These are phyloP conservation scores for Agonum fuliginosum DNA, from an alignment of 2,888 invertebrate genomes.

Conservation along the genomic window DNA sequence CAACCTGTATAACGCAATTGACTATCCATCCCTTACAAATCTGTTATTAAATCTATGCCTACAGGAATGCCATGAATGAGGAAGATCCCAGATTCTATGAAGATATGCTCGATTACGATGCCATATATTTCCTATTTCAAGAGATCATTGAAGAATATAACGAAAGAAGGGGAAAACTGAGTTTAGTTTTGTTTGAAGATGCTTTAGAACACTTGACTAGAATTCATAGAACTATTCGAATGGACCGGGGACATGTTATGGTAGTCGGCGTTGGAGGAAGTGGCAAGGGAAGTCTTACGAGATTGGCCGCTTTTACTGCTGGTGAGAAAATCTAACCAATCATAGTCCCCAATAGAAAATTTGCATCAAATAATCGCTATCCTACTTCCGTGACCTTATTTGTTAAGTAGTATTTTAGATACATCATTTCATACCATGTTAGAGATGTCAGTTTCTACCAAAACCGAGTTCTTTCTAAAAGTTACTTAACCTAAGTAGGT, in stretches of 20 bases:
- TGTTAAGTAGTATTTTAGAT: no score
- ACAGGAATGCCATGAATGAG: conserved; percentile 88
- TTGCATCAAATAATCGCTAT: no score
- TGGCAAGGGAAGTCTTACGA: conserved; percentile 89
- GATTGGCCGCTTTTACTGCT: conserved; percentile 89
- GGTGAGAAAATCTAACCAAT: no score
- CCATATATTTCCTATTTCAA: conserved; percentile 89
- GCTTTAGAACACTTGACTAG: conserved; percentile 93
- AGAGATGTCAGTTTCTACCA: no score
- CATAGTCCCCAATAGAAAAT: no score
- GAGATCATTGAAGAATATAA: conserved; percentile 93
- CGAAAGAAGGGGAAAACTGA: conserved; percentile 83
- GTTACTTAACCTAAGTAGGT: no score
- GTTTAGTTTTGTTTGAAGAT: conserved; percentile 92
- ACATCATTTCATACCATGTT: no score
- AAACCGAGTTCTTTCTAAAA: no score
- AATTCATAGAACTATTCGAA: conserved; percentile 88
- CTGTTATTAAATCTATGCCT: no score
- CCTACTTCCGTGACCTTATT: no score
- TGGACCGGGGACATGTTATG: conserved; percentile 89
- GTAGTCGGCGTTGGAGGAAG: conserved; percentile 93
- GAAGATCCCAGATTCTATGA: conserved; percentile 89
- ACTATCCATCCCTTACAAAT: no score
- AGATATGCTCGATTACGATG: conserved; percentile 92
- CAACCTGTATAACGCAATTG: no score